phyloP scores from a whole-genome alignment of 2,888 invertebrate species.

The Chalcosyrphus nemorum region DNA sequence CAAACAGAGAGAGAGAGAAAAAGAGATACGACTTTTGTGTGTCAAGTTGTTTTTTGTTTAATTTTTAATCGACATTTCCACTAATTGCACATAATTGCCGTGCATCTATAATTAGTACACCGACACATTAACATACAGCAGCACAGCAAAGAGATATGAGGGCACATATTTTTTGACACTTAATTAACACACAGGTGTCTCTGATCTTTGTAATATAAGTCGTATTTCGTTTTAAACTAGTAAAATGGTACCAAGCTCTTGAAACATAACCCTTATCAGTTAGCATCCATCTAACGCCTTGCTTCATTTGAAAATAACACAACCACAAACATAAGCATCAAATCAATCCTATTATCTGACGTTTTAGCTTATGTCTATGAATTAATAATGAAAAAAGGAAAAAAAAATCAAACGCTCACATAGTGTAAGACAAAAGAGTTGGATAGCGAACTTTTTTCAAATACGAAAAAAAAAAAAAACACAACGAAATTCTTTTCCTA shows the following conservation, averaged over 20 bases:
- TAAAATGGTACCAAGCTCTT: too few species aligned
- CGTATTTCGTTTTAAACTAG: conserved; percentile 23
- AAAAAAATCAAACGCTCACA: background rate
- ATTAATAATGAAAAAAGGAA: conserved; percentile 12
- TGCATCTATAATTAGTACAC: conserved; percentile 72
- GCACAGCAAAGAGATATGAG: conserved; percentile 15
- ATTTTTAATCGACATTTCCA: conserved; percentile 50
- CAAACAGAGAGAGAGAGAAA: background rate
- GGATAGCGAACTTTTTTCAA: conserved; percentile 41
- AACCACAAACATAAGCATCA: background rate
- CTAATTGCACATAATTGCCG: conserved; percentile 73
- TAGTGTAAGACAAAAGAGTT: conserved; percentile 56
- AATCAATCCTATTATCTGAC: conserved; percentile 45
- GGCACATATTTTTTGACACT: conserved; percentile 62
- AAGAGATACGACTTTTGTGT: conserved; percentile 32
- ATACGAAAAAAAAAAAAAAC: conserved; percentile 1
- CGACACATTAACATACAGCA: conserved; percentile 52
- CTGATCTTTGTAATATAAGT: background rate
- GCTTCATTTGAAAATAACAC: conserved; percentile 30
- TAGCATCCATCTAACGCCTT: conserved; percentile 49
- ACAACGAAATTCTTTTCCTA: conserved; percentile 20
- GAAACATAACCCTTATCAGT: conserved; percentile 33
- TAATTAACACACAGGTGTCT: conserved; percentile 58
- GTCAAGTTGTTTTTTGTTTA: conserved; percentile 45
- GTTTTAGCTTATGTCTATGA: conserved; percentile 2